Evolutionary conservation across 2,888 invertebrate genomes (phyloP).

Genomic region (Schrankia costaestrigalis): DNA sequence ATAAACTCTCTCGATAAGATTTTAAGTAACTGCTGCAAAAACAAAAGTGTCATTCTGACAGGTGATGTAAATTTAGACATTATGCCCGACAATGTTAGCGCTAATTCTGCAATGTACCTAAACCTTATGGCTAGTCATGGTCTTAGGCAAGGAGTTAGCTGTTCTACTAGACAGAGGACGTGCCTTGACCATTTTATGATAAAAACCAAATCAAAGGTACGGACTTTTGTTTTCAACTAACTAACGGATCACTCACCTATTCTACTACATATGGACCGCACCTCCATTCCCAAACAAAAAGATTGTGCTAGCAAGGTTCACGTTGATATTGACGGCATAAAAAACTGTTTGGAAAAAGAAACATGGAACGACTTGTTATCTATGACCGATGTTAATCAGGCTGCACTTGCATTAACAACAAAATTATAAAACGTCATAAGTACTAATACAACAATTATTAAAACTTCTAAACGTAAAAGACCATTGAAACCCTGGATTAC

Average conservation of each 20-base stretch:
- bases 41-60: neutral
- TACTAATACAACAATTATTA: neutral
- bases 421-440: neutral
- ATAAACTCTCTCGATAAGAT: neutral
- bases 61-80: neutral
- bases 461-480: too few relatives aligned
- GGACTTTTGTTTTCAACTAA: too few relatives aligned
- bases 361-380: neutral
- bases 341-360: neutral
- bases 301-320: neutral
- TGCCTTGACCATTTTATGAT: neutral
- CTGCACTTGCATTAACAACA: neutral
- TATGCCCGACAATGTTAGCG: neutral
- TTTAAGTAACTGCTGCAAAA: neutral
- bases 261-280: neutral
- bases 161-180: neutral
- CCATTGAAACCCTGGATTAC: slow-evolving; percentile 1
- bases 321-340: neutral
- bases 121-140: slow-evolving; percentile 1
- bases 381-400: neutral
- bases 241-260: neutral
- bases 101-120: neutral
- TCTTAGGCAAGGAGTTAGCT: neutral
- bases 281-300: neutral
- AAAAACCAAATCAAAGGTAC: neutral